Conservation (phyloP, 1,140 invertebrate genomes). For the Octopus bimaculoides region DNA sequence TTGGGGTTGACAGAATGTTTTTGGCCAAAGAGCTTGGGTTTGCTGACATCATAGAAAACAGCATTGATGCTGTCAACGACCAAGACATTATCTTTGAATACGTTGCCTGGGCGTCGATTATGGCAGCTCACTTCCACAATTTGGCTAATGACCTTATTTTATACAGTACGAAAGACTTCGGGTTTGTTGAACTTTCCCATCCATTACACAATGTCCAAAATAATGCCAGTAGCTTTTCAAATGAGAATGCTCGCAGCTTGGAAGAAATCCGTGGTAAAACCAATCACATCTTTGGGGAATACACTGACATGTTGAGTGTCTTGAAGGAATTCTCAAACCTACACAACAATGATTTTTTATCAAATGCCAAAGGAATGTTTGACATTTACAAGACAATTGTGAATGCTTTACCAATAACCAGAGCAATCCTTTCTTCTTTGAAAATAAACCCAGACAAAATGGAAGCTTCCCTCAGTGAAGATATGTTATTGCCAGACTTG, state of each 20-base stretch:
- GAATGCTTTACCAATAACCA: conserved; percentile 65
- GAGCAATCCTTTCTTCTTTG: conserved; percentile 67
- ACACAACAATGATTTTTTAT: conserved; percentile 83
- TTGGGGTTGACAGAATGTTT: conserved; percentile 67
- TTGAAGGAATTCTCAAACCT: conserved; percentile 78
- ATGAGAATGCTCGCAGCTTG: conserved; percentile 80
- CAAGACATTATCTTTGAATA: conserved; percentile 79
- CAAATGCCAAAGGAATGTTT: conserved; percentile 78
- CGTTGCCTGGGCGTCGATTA: conserved; percentile 60
- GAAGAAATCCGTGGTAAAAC: conserved; percentile 72
- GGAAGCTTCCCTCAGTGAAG: conserved; percentile 64
- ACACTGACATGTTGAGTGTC: conserved; percentile 69
- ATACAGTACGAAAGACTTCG: conserved; percentile 75
- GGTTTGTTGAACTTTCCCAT: conserved; percentile 71
- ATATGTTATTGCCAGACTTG: conserved; percentile 79
- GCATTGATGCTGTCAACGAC: conserved; percentile 74
- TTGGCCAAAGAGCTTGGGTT: conserved; percentile 69
- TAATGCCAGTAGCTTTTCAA: conserved; percentile 83
- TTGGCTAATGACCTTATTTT: conserved; percentile 79
- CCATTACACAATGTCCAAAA: conserved; percentile 73
- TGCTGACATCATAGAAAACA: conserved; percentile 67
- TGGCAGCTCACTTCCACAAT: conserved; percentile 67
- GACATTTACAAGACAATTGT: conserved; percentile 54
- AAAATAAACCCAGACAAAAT: conserved; percentile 61
- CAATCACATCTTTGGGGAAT: conserved; percentile 58